A percentile compares a stretch with the other conserved stretches of the same genome.
These are phyloP conservation scores for Epicauta chinensis DNA, from an alignment of 1,140 invertebrate genomes.

Conservation along the genomic window DNA sequence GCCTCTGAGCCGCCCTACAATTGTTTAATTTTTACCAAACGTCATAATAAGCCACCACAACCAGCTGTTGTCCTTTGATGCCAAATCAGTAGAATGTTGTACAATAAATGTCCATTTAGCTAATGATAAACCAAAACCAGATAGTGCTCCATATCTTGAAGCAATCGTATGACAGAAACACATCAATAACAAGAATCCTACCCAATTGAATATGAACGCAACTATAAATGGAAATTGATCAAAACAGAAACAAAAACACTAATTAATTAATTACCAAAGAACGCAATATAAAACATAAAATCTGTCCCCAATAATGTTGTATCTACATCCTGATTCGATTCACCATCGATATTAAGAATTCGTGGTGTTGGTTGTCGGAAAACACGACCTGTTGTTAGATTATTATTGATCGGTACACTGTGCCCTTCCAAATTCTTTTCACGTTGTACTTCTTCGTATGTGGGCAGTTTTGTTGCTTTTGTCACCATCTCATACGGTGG, in stretches of 20 bases:
- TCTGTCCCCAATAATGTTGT: conserved; percentile 76
- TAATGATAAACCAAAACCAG: conserved; percentile 85
- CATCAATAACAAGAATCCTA: conserved; percentile 84
- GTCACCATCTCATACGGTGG: conserved; percentile 77
- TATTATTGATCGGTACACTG: conserved; percentile 7
- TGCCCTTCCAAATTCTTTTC: conserved; percentile 69
- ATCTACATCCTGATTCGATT: conserved; percentile 63
- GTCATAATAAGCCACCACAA: conserved; percentile 86
- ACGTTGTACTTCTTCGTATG: conserved; percentile 85
- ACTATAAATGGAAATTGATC: conserved; percentile 48
- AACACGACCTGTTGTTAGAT: background rate
- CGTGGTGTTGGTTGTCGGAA: conserved; percentile 39
- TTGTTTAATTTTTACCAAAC: conserved; percentile 55
- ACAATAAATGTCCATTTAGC: conserved; percentile 94
- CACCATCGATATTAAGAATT: conserved; percentile 67
- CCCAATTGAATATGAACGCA: conserved; percentile 91
- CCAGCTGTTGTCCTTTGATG: conserved; percentile 80
- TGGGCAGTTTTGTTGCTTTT: conserved; percentile 75
- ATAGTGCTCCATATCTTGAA: conserved; percentile 83
- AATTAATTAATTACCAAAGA: conserved; percentile 63
- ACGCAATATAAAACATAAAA: conserved; percentile 82
- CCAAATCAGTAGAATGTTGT: conserved; percentile 80
- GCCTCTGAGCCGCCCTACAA: conserved; percentile 15
- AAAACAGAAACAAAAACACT: background rate
- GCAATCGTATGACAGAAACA: conserved; percentile 93